Conservation (phyloP, 2,888 invertebrate species). For the Amaurobius ferox region DNA sequence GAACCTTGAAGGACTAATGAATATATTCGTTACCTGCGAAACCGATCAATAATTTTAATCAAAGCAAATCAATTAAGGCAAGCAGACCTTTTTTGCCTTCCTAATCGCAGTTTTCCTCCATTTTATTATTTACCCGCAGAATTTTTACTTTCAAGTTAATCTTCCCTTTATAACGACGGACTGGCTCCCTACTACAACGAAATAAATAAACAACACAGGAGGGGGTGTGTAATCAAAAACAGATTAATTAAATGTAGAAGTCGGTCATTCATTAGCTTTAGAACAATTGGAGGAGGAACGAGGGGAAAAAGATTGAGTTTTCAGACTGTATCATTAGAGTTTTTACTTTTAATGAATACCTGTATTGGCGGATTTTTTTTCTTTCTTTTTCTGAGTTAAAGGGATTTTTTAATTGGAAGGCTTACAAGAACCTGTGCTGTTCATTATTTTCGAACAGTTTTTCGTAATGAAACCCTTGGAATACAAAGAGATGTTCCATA, state of each 20-base stretch:
- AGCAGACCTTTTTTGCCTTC: not conserved
- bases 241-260: slow-evolving; percentile 60
- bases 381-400: not conserved
- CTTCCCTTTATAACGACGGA: slow-evolving; percentile 10
- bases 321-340: not conserved
- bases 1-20: slow-evolving; percentile 24
- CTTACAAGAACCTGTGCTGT: not conserved
- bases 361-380: not conserved
- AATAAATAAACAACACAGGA: not conserved
- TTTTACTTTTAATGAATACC: slow-evolving; percentile 2
- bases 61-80: slow-evolving; percentile 66
- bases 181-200: not conserved
- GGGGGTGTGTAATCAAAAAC: slow-evolving; percentile 49
- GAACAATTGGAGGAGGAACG: slow-evolving; percentile 17
- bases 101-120: not conserved
- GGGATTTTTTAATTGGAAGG: slow-evolving; percentile 4
- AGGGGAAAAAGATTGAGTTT: not conserved
- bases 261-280: slow-evolving; percentile 47
- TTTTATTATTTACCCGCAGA: not conserved
- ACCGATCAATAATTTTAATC: slow-evolving; percentile 67
- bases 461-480: not conserved
- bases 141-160: slow-evolving; percentile 12
- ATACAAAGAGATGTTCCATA: no score
- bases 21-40: slow-evolving; percentile 40
- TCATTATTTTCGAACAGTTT: slow-evolving; percentile 3